These are phyloP conservation scores for Salvelinus namaycush DNA, from an alignment of 2,113 vertebrate species.

Conservation along the genomic window DNA sequence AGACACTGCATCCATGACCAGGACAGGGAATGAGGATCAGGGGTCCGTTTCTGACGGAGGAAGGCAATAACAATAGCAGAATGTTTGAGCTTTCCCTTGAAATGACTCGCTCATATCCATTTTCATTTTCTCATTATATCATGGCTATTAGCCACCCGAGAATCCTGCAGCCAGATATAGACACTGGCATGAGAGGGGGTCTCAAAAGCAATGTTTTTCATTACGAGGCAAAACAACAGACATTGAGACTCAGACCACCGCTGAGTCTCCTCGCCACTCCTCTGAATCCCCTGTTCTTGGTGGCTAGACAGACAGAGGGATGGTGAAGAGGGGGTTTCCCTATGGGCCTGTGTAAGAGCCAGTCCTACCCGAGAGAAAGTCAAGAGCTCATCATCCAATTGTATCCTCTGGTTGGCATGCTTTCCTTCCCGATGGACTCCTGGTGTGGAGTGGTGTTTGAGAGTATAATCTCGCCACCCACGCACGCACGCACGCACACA, in stretches of 20 bases:
- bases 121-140: constrained; percentile 37
- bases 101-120: constrained; percentile 16
- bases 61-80: constrained; percentile 27
- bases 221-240: neutral
- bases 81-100: constrained; percentile 23
- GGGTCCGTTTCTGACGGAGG: constrained; percentile 17
- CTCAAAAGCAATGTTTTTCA: neutral
- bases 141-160: neutral
- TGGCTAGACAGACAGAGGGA: neutral
- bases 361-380: neutral
- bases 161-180: neutral
- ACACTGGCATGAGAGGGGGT: neutral
- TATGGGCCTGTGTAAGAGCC: neutral
- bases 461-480: neutral
- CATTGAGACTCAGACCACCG: neutral
- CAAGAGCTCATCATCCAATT: neutral
- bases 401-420: neutral
- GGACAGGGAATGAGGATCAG: neutral
- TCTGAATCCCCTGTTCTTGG: neutral
- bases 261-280: neutral
- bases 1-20: no score
- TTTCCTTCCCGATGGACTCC: neutral
- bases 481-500: neutral
- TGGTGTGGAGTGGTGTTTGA: neutral
- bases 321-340: neutral